These are phyloP conservation scores for Hyperoplus lanceolatus DNA, from an alignment of 2,797 vertebrate species.

Conservation along the genomic window DNA sequence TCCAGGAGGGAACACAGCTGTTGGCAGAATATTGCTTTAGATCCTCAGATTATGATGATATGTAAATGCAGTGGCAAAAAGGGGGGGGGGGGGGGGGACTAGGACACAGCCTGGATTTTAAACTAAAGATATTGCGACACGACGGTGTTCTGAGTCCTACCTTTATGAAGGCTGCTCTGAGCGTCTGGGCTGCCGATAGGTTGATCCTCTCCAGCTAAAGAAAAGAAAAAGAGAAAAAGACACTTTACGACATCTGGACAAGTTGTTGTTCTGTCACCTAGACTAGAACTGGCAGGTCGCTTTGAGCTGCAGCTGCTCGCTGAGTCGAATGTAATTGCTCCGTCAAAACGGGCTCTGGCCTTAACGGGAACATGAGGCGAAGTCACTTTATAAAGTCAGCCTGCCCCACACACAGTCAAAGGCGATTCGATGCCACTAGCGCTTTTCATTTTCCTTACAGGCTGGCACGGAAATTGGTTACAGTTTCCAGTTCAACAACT, in stretches of 20 bases:
- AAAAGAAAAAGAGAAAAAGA: constrained; percentile 7
- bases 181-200: constrained; percentile 97
- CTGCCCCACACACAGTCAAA: too few relatives aligned
- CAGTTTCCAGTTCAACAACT: neutral
- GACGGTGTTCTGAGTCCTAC: constrained; percentile 74
- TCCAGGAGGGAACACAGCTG: neutral
- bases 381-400: neutral
- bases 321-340: neutral
- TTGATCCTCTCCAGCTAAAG: constrained; percentile 97
- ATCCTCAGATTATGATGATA: neutral
- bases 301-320: neutral
- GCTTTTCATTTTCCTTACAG: neutral
- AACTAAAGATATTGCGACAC: neutral
- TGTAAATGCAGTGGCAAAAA: neutral
- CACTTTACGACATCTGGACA: constrained; percentile 13
- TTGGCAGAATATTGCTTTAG: neutral
- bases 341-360: neutral
- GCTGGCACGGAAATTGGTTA: neutral
- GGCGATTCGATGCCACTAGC: too few relatives aligned
- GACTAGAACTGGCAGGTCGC: neutral
- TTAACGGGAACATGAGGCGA: neutral
- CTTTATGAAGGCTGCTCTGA: constrained; percentile 99
- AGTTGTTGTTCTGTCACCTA: neutral
- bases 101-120: neutral
- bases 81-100: neutral